Percentiles rank a stretch among this genome's conserved stretches.
Conservation (phyloP, 2,888 invertebrate species). For the Plemyria rubiginata region DNA sequence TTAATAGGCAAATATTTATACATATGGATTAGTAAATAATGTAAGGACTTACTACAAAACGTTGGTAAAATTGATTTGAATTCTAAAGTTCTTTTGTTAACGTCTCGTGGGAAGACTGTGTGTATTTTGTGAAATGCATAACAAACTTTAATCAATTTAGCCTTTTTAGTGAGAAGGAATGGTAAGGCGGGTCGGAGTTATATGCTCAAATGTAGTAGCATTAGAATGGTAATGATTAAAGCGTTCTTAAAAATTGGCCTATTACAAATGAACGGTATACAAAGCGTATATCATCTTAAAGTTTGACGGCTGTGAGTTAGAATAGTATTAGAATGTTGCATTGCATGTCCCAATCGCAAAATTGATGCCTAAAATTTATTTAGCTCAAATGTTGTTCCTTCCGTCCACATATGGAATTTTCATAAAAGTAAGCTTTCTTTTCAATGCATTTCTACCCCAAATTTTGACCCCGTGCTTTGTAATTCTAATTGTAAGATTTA, state of each 20-base stretch:
- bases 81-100: neutral
- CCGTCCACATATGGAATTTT: slow-evolving; percentile 77
- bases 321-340: slow-evolving; percentile 48
- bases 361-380: slow-evolving; percentile 52
- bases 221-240: slow-evolving; percentile 10
- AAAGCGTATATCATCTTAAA: slow-evolving; percentile 50
- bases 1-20: slow-evolving; percentile 6
- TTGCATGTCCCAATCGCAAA: slow-evolving; percentile 52
- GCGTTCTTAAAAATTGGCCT: slow-evolving; percentile 44
- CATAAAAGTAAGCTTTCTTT: slow-evolving; percentile 69
- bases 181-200: slow-evolving; percentile 5
- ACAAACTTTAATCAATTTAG: slow-evolving; percentile 6
- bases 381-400: slow-evolving; percentile 78
- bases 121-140: slow-evolving; percentile 13
- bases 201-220: slow-evolving; percentile 20
- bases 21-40: slow-evolving; percentile 9
- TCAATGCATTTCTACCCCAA: slow-evolving; percentile 59
- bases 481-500: slow-evolving; percentile 45
- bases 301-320: slow-evolving; percentile 61
- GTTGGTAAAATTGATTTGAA: neutral
- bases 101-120: slow-evolving; percentile 5
- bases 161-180: neutral
- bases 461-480: slow-evolving; percentile 39
- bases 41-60: slow-evolving; percentile 9
- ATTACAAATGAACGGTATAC: slow-evolving; percentile 49